Evolutionary conservation across 1,140 invertebrate genomes (phyloP), one percentile per base, ranked within the genome.

Genomic region (Anoplophora glabripennis): DNA sequence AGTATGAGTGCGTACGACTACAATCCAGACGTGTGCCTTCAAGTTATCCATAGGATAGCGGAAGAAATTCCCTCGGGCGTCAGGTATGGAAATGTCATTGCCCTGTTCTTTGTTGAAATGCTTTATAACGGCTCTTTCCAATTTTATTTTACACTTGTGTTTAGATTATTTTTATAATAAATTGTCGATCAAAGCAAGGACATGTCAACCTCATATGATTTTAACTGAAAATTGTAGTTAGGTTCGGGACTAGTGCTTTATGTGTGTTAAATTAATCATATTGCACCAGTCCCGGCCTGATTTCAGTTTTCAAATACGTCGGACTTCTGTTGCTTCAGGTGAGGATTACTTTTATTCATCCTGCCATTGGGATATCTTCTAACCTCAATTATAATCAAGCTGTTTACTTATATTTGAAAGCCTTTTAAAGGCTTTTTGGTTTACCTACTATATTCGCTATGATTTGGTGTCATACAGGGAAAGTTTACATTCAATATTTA

Each of bases 251-350:
- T 65, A 57, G 59, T 63, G 68, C 65, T 61, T n/a, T 63, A 47
- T 68, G 62, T 70, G 66, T 67, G 51, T 15, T 42, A n/a, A 54
- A 60, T 58, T 33, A 51, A 53, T 65, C 66, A 70, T 70, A 70
- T 70, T 70, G 68, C 68, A 70, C 68, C 62, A 59, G 68, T 68
- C 68, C 68, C 66, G 68, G 68, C 68, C 68, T 69, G 63, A 69
- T 58, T 59, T 57, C 53, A 35, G 21, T 55, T 40, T 55, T 15
- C 7, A 18, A 18, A 53, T 53, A n/a, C n/a, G n/a, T n/a, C n/a
- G n/a, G n/a, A n/a, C n/a, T n/a, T n/a, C n/a, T n/a, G n/a, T n/a
- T n/a, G n/a, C n/a, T n/a, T n/a, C n/a, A n/a, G n/a, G n/a, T n/a
- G n/a, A n/a, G n/a, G n/a, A n/a, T n/a, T n/a, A n/a, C n/a, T n/a